Conservation (phyloP, 2,113 vertebrate species). For the Muntiacus reevesi region DNA sequence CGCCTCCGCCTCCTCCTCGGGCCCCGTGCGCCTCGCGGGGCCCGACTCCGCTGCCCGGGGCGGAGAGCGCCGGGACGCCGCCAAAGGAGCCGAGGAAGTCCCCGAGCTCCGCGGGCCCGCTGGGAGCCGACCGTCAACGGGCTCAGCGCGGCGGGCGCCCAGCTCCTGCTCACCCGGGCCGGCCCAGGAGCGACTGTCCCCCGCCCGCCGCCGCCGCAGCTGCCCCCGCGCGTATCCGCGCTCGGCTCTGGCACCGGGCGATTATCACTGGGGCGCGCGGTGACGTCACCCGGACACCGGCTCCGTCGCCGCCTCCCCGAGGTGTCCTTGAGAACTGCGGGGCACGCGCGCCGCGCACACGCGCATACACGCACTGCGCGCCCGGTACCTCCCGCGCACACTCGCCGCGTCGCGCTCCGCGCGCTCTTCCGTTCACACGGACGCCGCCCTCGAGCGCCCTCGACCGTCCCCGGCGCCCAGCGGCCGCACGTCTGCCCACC, state of each 20-base stretch:
- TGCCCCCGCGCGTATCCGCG: conserved; percentile 94
- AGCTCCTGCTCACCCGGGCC: background rate
- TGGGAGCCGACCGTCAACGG: background rate
- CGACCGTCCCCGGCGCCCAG: background rate
- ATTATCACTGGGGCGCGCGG: conserved; percentile 99
- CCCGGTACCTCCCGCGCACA: conserved; percentile 30
- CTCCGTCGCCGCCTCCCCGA: conserved; percentile 95
- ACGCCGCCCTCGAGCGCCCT: conserved; percentile 27
- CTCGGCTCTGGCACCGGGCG: conserved; percentile 94
- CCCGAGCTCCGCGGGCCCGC: background rate
- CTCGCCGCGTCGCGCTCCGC: background rate
- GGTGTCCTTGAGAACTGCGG: conserved; percentile 97
- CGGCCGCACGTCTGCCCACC: background rate
- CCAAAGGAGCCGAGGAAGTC: background rate
- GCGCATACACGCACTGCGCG: conserved; percentile 44
- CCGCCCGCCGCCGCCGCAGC: conserved; percentile 42
- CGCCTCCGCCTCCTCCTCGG: conserved; percentile 28
- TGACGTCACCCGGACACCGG: conserved; percentile 98
- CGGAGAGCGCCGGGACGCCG: background rate
- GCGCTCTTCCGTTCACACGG: conserved; percentile 45
- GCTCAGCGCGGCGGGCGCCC: background rate
- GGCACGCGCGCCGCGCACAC: conserved; percentile 82
- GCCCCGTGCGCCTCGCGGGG: background rate
- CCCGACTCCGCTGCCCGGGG: background rate
- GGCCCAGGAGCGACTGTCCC: background rate